A percentile compares a stretch with the other conserved stretches of the same genome.
These are phyloP conservation scores for Paramisgurnus dabryanus DNA, from an alignment of 2,113 vertebrate species.

Conservation along the genomic window DNA sequence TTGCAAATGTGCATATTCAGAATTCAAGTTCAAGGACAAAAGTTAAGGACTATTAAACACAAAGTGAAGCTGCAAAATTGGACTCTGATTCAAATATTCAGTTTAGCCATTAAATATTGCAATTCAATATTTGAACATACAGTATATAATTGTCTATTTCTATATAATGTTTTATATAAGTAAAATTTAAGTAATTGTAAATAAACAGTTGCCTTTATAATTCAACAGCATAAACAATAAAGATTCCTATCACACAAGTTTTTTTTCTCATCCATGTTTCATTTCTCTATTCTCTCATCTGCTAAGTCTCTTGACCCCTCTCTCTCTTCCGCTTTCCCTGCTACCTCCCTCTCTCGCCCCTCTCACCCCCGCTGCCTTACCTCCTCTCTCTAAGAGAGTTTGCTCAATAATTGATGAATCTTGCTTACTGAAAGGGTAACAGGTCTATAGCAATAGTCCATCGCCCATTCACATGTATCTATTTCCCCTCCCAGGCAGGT, in stretches of 20 bases:
- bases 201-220: background rate
- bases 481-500: slow-evolving; percentile 2
- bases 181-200: background rate
- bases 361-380: slow-evolving; percentile 53
- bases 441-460: slow-evolving; percentile 45
- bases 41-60: too few relatives aligned
- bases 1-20: background rate
- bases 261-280: background rate
- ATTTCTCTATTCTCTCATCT: slow-evolving; percentile 28
- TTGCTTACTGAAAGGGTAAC: slow-evolving; percentile 53
- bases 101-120: background rate
- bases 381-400: slow-evolving; percentile 50
- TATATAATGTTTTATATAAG: too few relatives aligned
- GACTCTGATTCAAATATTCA: too few relatives aligned
- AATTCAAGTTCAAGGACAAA: too few relatives aligned
- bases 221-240: background rate
- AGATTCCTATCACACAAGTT: background rate
- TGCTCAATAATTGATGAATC: slow-evolving; percentile 52
- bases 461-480: slow-evolving; percentile 27
- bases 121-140: background rate
- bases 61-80: too few relatives aligned
- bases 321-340: slow-evolving; percentile 40
- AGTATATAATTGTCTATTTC: too few relatives aligned
- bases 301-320: background rate
- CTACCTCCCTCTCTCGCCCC: slow-evolving; percentile 41